Percentiles rank a stretch among this genome's conserved stretches.
Evolutionary conservation across 1,140 invertebrate species (phyloP).

Genomic region (Hylaeus volcanicus): DNA sequence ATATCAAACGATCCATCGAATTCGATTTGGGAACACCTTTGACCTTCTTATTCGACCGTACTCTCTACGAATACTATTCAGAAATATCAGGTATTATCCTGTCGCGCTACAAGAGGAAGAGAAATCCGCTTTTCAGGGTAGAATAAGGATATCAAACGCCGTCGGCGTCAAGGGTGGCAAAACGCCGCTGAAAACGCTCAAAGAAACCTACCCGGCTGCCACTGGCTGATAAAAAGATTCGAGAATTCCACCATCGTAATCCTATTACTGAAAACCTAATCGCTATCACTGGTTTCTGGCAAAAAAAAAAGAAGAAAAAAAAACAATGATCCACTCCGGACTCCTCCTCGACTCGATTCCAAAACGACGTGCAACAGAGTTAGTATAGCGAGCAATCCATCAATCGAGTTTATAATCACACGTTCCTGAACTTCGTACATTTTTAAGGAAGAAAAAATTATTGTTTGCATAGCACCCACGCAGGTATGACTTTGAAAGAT

Average conservation of each 20-base stretch:
- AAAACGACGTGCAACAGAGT: background rate
- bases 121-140: constrained; percentile 5
- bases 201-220: background rate
- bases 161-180: background rate
- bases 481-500: too few relatives aligned
- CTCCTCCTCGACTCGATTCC: background rate
- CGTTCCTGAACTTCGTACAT: too few relatives aligned
- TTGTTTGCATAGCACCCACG: too few relatives aligned
- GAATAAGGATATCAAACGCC: background rate
- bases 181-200: background rate
- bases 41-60: too few relatives aligned
- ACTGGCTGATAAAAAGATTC: constrained; percentile 3
- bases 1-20: too few relatives aligned
- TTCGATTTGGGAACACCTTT: too few relatives aligned
- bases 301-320: background rate
- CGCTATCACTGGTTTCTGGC: background rate
- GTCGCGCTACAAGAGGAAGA: background rate
- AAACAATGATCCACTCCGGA: too few relatives aligned
- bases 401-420: too few relatives aligned
- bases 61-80: background rate
- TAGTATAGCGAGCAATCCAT: too few relatives aligned
- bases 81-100: too few relatives aligned
- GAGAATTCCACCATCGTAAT: background rate
- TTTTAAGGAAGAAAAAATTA: too few relatives aligned
- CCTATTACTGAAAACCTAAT: constrained; percentile 6